Evolutionary conservation across 2,113 vertebrate genomes (phyloP).

Genomic region (Podarcis cretensis): DNA sequence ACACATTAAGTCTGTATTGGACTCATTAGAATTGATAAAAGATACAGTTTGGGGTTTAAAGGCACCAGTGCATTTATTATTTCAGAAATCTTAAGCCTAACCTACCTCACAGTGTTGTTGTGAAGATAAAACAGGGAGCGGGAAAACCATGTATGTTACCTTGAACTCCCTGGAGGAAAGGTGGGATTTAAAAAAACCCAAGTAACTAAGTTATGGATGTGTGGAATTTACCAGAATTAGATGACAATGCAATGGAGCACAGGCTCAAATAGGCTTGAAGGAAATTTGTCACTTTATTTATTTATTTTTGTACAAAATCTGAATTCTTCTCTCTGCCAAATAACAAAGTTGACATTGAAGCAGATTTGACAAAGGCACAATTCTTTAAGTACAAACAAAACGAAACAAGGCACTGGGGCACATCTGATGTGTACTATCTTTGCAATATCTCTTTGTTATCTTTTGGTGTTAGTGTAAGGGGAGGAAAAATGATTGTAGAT

Average conservation of each 20-base stretch:
- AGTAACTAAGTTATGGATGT: background rate
- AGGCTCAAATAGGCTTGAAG: background rate
- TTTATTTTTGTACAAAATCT: background rate
- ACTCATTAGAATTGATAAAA: no score
- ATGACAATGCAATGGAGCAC: background rate
- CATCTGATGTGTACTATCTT: slow-evolving; percentile 28
- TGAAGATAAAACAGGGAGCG: no score
- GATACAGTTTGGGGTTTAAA: no score
- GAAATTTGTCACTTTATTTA: background rate
- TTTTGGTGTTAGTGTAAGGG: background rate
- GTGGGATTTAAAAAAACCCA: no score
- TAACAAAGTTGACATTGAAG: slow-evolving; percentile 11
- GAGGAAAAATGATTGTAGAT: slow-evolving; percentile 32
- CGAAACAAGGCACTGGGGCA: background rate
- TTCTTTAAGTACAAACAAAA: background rate
- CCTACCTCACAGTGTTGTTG: no score
- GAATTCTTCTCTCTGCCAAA: slow-evolving; percentile 9
- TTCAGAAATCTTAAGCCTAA: no score
- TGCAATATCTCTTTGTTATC: slow-evolving; percentile 25
- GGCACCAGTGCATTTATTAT: no score
- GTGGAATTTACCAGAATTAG: background rate
- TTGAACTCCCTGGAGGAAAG: no score
- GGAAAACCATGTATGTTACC: no score
- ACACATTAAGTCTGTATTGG: no score
- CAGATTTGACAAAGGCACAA: background rate